These are phyloP conservation scores for Trichonephila clavipes DNA, from an alignment of 1,140 invertebrate genomes.

Conservation along the genomic window DNA sequence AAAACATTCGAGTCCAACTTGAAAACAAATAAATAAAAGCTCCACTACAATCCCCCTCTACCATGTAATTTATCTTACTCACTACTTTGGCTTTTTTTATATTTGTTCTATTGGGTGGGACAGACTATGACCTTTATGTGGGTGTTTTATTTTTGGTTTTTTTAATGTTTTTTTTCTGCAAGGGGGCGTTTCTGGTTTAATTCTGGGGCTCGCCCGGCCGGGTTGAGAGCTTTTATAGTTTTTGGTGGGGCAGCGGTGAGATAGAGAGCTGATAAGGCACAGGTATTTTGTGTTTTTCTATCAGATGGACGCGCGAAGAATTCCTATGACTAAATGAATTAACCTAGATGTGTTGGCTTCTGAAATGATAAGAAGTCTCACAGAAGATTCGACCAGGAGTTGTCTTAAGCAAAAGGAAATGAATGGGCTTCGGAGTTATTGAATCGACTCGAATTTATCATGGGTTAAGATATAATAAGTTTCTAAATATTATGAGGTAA, in stretches of 20 bases:
- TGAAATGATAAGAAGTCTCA: slow-evolving; percentile 32
- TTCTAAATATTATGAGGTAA: not conserved
- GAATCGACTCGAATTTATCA: not conserved
- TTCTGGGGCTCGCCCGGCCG: slow-evolving; percentile 63
- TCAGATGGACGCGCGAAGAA: slow-evolving; percentile 58
- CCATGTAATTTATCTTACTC: slow-evolving; percentile 68
- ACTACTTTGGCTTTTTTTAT: slow-evolving; percentile 37
- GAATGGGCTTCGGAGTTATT: not conserved
- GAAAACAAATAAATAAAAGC: slow-evolving; percentile 68
- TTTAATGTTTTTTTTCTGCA: slow-evolving; percentile 30
- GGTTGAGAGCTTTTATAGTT: slow-evolving; percentile 67
- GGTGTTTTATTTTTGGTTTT: slow-evolving; percentile 68
- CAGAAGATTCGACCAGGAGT: not conserved
- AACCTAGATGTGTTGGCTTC: slow-evolving; percentile 56
- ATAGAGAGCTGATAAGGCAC: slow-evolving; percentile 60
- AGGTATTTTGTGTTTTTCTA: slow-evolving; percentile 42
- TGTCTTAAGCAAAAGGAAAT: slow-evolving; percentile 3
- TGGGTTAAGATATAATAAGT: not conserved
- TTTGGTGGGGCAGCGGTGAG: slow-evolving; percentile 63
- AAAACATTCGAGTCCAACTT: slow-evolving; percentile 63
- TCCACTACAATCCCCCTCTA: not conserved
- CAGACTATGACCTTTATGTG: slow-evolving; percentile 66
- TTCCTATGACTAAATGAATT: slow-evolving; percentile 55
- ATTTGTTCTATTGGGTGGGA: slow-evolving; percentile 56
- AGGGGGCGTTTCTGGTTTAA: slow-evolving; percentile 72